Evolutionary conservation across 1,140 invertebrate species (phyloP).

Genomic region (Pseudomyrmex pallidus): DNA sequence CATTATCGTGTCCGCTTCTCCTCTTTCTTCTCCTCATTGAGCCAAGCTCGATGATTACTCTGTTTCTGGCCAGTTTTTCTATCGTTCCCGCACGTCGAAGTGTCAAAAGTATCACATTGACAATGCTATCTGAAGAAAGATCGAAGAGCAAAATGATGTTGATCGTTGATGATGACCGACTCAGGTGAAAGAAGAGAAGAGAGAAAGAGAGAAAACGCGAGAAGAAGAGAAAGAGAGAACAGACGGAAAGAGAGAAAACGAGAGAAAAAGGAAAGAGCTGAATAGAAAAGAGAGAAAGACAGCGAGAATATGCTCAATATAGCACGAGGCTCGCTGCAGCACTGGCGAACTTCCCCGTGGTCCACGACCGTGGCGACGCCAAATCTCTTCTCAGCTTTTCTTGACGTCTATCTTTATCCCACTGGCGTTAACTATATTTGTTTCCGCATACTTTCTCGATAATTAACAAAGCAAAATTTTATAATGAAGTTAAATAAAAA

Average conservation of each 20-base stretch:
- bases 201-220: not conserved
- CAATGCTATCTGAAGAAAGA: conserved; percentile 22
- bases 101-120: conserved; percentile 57
- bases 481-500: no score
- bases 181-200: conserved; percentile 18
- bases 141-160: conserved; percentile 43
- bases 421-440: conserved; percentile 1
- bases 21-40: conserved; percentile 58
- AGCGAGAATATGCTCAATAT: conserved; percentile 76
- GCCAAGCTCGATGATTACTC: conserved; percentile 55
- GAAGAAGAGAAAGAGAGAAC: conserved; percentile 17
- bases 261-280: conserved; percentile 54
- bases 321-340: conserved; percentile 77
- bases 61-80: conserved; percentile 58
- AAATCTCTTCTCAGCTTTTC: conserved; percentile 62
- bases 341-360: conserved; percentile 70
- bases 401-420: conserved; percentile 64
- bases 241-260: conserved; percentile 17
- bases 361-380: conserved; percentile 72
- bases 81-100: conserved; percentile 16
- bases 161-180: conserved; percentile 37
- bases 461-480: not conserved
- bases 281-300: conserved; percentile 54
- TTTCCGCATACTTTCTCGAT: not conserved
- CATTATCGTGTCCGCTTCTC: conserved; percentile 71